Evolutionary conservation across 92 coral and sea anemone genomes (phyloP).

Genomic region (Pocillopora grandis): DNA sequence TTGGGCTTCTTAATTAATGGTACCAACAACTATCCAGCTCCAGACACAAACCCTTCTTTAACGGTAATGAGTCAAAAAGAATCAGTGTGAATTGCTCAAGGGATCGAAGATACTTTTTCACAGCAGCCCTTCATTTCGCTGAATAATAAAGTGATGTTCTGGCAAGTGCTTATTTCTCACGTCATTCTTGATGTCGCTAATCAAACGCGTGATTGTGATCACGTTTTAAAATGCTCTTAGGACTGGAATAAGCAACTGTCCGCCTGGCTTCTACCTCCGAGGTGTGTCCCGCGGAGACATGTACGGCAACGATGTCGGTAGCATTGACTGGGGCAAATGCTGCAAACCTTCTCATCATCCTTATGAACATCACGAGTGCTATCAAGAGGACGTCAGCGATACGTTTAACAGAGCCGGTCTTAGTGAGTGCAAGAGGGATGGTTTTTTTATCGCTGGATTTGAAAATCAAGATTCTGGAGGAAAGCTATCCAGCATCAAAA

Average conservation of each 20-base stretch:
- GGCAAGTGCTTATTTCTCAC: too few relatives aligned
- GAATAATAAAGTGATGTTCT: too few relatives aligned
- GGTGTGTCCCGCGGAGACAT: constrained; percentile 29
- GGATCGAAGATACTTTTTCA: too few relatives aligned
- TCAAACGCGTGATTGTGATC: neutral
- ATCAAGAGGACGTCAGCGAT: constrained; percentile 33
- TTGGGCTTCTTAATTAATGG: too few relatives aligned
- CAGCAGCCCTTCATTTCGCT: too few relatives aligned
- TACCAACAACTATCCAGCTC: too few relatives aligned
- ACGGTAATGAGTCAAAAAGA: too few relatives aligned
- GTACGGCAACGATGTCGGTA: neutral
- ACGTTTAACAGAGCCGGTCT: constrained; percentile 56
- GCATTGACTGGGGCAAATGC: constrained; percentile 53
- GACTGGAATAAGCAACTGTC: constrained; percentile 32
- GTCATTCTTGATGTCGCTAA: too few relatives aligned
- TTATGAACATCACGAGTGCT: constrained; percentile 45
- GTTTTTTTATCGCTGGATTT: constrained; percentile 55
- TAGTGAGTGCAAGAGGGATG: constrained; percentile 55
- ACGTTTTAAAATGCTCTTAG: neutral
- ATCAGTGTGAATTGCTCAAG: too few relatives aligned
- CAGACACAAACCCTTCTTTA: too few relatives aligned
- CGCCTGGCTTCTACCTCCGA: constrained; percentile 35
- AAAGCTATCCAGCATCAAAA: constrained; percentile 43
- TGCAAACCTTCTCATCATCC: constrained; percentile 58
- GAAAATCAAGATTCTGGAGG: constrained; percentile 28